These are phyloP conservation scores for Semaprochilodus insignis DNA, from an alignment of 2,797 vertebrate genomes.

Conservation along the genomic window DNA sequence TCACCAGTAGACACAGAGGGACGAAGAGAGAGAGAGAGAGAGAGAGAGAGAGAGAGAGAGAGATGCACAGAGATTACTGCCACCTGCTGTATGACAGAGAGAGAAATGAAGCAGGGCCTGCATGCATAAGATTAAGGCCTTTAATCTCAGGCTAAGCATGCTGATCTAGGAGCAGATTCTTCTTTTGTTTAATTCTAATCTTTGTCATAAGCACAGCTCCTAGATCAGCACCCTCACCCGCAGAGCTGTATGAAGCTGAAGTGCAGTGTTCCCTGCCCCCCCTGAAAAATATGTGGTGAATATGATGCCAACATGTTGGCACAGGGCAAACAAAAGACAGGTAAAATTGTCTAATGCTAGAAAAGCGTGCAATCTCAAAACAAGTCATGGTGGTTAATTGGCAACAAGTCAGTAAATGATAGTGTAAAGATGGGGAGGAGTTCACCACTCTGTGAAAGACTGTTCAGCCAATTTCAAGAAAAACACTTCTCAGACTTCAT, in stretches of 20 bases:
- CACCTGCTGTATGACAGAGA: constrained; percentile 56
- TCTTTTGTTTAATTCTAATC: constrained; percentile 8
- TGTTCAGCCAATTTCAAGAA: too few species aligned
- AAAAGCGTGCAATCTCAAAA: too few species aligned
- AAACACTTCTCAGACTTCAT: too few species aligned
- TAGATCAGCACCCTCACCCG: not conserved
- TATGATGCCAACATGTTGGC: too few species aligned
- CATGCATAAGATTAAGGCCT: not conserved
- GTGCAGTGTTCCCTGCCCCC: not conserved
- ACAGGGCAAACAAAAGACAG: too few species aligned
- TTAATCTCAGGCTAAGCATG: constrained; percentile 15
- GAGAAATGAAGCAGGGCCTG: constrained; percentile 5
- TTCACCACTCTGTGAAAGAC: too few species aligned
- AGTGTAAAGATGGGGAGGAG: too few species aligned
- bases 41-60: constrained; percentile 16
- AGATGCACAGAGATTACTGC: constrained; percentile 40
- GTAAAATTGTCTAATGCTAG: too few species aligned
- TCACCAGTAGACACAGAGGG: constrained; percentile 25
- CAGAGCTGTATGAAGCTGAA: not conserved
- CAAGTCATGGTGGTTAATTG: too few species aligned
- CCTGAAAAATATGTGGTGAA: too few species aligned
- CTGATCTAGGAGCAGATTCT: constrained; percentile 5
- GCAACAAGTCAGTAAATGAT: too few species aligned
- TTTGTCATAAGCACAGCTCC: not conserved
- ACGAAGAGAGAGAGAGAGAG: constrained; percentile 11